These are phyloP conservation scores for Chloroclysta siterata DNA, from an alignment of 2,888 invertebrate species.

Conservation along the genomic window DNA sequence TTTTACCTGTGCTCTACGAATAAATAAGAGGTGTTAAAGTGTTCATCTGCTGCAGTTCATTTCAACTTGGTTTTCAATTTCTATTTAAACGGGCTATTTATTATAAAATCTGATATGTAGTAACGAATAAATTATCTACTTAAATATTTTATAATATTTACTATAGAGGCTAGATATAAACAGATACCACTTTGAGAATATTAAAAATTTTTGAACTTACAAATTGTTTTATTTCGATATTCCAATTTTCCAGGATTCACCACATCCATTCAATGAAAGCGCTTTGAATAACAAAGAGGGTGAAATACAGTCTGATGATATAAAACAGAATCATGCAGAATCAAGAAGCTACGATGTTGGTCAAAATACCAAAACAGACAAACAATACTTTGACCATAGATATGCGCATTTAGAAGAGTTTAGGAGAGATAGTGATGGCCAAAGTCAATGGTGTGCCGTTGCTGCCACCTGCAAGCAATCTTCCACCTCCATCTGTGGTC, in stretches of 20 bases:
- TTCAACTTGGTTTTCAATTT: too few relatives aligned
- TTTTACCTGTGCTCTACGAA: too few relatives aligned
- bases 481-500: constrained; percentile 59
- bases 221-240: neutral
- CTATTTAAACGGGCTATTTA: too few relatives aligned
- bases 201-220: neutral
- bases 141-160: neutral
- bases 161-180: too few relatives aligned
- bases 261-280: neutral
- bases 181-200: neutral
- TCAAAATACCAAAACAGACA: neutral
- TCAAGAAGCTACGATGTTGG: neutral
- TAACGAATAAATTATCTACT: too few relatives aligned
- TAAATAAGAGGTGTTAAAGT: too few relatives aligned
- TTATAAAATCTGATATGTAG: too few relatives aligned
- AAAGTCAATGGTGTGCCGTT: constrained; percentile 55
- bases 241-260: neutral
- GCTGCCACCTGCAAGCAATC: constrained; percentile 52
- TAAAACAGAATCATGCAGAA: neutral
- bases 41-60: too few relatives aligned
- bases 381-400: neutral
- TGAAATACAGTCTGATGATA: neutral
- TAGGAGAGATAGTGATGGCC: neutral
- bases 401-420: neutral
- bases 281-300: neutral